Evolutionary conservation across 2,113 vertebrate genomes (phyloP), one percentile per base, ranked within the genome.

Genomic region (Myrmecobius fasciatus): DNA sequence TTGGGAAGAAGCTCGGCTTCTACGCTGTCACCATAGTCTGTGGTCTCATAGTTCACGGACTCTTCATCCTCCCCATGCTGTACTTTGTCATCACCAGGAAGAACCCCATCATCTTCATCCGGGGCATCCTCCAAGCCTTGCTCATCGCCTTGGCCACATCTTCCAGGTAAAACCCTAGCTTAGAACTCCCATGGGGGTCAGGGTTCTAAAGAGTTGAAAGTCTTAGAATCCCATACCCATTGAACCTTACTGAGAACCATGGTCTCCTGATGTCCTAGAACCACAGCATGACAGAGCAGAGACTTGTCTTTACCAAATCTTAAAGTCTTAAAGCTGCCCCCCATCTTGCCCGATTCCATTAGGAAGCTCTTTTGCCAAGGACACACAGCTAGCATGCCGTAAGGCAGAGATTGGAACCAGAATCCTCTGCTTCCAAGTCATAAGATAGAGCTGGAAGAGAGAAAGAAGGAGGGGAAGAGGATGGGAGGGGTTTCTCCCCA

Each of bases 11-110:
- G 96, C 98, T 99, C 95, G 99, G 99, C 60, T 99, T 99, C 98
- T 99, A 99, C 0, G 99, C 99, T 52, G 99, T 99, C 89, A 99
- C 99, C 0, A 99, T 99, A 95, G 99, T 99, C 48, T 99, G 99
- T 0, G 99, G 99, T 51, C 98, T 99, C 83, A 98, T 99, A 92
- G 98, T 99, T 25, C 99, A 99, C 0, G 99, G 99, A 52, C 99
- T 99, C 0, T 99, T 99, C 92, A 99, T 99, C 96, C 98, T 99
- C 94, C 99, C 99, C 0, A 98, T 99, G 95, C 99, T 99, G 98
- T 99, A 99, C 96, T 99, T 99, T 98, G 99, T 99, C 96, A 99
- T 99, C 98, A 99, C 99, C 92, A 99, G 99, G 98, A 99, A 99
- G 98, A 99, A 99, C 96, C 99, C 99, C 75, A 99, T 99, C 0